These are phyloP conservation scores for Conops quadrifasciatus DNA, from an alignment of 2,888 invertebrate species.

Conservation along the genomic window DNA sequence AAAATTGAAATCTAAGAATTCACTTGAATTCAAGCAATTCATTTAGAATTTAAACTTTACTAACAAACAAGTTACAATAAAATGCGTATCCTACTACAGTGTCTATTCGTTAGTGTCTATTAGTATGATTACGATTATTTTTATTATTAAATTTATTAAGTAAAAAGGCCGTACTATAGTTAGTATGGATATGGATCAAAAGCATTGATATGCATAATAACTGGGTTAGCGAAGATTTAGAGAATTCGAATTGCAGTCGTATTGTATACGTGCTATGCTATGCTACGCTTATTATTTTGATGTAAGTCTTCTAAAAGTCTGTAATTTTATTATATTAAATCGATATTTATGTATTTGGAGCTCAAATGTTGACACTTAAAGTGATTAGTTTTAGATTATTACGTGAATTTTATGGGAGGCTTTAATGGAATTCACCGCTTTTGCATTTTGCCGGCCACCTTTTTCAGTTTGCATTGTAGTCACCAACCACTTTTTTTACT, in stretches of 20 bases:
- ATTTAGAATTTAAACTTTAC: neutral
- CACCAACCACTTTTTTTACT: no score
- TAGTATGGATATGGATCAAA: constrained; percentile 5
- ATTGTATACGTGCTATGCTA: neutral
- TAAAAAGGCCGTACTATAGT: constrained; percentile 24
- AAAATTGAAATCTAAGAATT: no score
- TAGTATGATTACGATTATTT: no score
- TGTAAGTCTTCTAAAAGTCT: neutral
- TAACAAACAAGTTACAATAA: neutral
- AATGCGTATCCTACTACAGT: neutral
- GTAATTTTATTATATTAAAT: neutral
- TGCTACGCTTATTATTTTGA: neutral
- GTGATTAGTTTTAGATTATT: constrained; percentile 42
- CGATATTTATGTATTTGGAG: no score
- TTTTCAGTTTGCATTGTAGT: no score
- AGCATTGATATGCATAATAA: constrained; percentile 12
- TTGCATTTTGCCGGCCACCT: no score
- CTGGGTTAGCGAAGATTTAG: neutral
- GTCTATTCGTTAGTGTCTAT: no score
- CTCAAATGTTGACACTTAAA: constrained; percentile 28
- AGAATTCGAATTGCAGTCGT: neutral
- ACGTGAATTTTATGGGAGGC: no score
- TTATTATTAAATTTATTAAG: constrained; percentile 17
- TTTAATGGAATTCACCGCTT: no score
- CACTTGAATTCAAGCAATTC: neutral